Conservation (phyloP, 2,113 vertebrate species). For the Onychostoma macrolepis region DNA sequence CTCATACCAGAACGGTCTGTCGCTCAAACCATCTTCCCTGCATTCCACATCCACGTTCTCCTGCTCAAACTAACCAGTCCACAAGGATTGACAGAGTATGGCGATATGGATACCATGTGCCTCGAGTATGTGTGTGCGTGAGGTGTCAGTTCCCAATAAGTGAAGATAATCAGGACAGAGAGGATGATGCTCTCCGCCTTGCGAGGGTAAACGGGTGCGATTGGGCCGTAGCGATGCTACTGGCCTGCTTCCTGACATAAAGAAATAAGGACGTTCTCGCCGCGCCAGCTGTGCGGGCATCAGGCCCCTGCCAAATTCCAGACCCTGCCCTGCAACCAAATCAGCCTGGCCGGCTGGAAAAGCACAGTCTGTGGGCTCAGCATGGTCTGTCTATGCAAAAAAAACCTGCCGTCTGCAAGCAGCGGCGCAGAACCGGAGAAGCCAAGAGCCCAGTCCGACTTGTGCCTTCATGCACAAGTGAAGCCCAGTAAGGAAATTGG, state of each 20-base stretch:
- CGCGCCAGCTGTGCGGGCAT: slow-evolving; percentile 56
- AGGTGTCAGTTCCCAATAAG: not conserved
- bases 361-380: slow-evolving; percentile 61
- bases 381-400: slow-evolving; percentile 56
- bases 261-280: slow-evolving; percentile 57
- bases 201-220: slow-evolving; percentile 22
- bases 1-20: slow-evolving; percentile 56
- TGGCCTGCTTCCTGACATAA: slow-evolving; percentile 45
- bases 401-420: slow-evolving; percentile 49
- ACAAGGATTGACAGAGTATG: slow-evolving; percentile 33
- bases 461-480: slow-evolving; percentile 52
- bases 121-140: not conserved
- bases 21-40: slow-evolving; percentile 42
- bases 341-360: slow-evolving; percentile 56
- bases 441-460: slow-evolving; percentile 46
- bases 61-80: slow-evolving; percentile 44
- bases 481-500: slow-evolving; percentile 55
- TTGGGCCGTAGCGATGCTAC: slow-evolving; percentile 30
- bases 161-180: slow-evolving; percentile 41
- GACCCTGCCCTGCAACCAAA: slow-evolving; percentile 55
- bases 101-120: slow-evolving; percentile 36
- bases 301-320: slow-evolving; percentile 53
- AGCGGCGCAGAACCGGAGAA: slow-evolving; percentile 55
- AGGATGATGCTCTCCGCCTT: slow-evolving; percentile 33
- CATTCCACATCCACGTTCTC: slow-evolving; percentile 36